Conservation (phyloP, 2,888 invertebrate genomes). For the Choreutis nemorana region DNA sequence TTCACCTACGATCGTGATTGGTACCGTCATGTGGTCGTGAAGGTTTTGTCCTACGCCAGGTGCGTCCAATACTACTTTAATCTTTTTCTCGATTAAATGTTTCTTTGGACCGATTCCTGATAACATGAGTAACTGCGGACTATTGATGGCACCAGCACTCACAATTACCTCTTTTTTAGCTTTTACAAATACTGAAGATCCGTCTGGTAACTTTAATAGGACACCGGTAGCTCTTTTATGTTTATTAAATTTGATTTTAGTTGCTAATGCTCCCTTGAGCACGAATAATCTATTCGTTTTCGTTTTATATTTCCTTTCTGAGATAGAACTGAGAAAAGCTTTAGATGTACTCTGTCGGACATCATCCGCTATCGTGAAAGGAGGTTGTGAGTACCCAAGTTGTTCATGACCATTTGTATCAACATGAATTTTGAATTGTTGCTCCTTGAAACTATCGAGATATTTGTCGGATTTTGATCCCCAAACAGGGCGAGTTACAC, state of each 20-base stretch:
- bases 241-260: conserved; percentile 22
- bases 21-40: conserved; percentile 29
- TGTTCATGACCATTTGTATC: conserved; percentile 24
- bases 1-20: conserved; percentile 19
- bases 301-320: conserved; percentile 19
- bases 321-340: conserved; percentile 23
- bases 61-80: conserved; percentile 20
- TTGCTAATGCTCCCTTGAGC: conserved; percentile 24
- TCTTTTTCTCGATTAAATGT: conserved; percentile 22
- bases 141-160: conserved; percentile 32
- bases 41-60: conserved; percentile 31
- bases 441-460: conserved; percentile 23
- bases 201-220: conserved; percentile 18
- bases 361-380: conserved; percentile 19
- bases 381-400: conserved; percentile 21
- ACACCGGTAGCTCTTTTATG: conserved; percentile 22
- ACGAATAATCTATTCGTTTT: conserved; percentile 16
- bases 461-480: conserved; percentile 9
- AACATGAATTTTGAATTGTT: conserved; percentile 19
- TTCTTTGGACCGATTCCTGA: conserved; percentile 34
- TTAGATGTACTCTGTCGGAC: conserved; percentile 12
- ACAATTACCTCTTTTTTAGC: conserved; percentile 29
- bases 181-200: conserved; percentile 13
- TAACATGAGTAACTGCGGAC: conserved; percentile 34
- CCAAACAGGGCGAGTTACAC: conserved; percentile 6